Base-by-base conservation (phyloP, 2,888 invertebrate genomes). In the Andrena bicolor region DNA sequence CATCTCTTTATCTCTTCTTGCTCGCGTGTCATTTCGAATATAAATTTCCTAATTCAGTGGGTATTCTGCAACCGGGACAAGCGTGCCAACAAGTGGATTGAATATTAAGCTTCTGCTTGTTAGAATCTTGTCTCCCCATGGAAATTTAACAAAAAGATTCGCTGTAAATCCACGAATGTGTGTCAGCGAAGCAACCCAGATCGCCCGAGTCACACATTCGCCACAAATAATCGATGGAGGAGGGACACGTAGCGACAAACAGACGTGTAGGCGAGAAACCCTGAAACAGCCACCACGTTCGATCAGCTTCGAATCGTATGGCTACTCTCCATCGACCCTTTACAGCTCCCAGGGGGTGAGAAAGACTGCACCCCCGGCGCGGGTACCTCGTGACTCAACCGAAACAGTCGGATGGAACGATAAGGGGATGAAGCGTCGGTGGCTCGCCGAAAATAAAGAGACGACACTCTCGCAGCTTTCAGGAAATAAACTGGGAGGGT, bases 401-500 rank as follows among this genome's bases (percentile, higher is more conserved):
- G 35, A 66, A 78, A 63, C 23, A 56, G 56, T 56, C 56, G 56
- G 56, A 56, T 56, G 56, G 23, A 56, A 26, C 58, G 58, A 48
- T 32, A 32, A 60, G 48, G 58, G 49, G 8, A 48, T 23, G n/a
- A 49, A 64, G 30, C 41, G 65, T 13, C 48, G 16, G 58, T n/a
- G 32, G 35, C 41, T 49, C 63, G 51, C 30, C 23, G 35, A 35
- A 68, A 68, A 68, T 75, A 75, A 68, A 75, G 61, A 51, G 68
- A 35, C 68, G 49, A 68, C 56, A n/a, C 35, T 61, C 72, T 32
- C 28, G 41, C 41, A 69, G 20, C 63, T 60, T 58, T 61, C 35
- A 16, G 23, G 56, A 70, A 72, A 80, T 49, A 72, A 82, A 71
- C 53, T 28, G 68, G 53, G 32, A 28, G 48, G 56, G 10, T 56